Conservation (phyloP, 1,140 invertebrate species). For the Ips typographus region DNA sequence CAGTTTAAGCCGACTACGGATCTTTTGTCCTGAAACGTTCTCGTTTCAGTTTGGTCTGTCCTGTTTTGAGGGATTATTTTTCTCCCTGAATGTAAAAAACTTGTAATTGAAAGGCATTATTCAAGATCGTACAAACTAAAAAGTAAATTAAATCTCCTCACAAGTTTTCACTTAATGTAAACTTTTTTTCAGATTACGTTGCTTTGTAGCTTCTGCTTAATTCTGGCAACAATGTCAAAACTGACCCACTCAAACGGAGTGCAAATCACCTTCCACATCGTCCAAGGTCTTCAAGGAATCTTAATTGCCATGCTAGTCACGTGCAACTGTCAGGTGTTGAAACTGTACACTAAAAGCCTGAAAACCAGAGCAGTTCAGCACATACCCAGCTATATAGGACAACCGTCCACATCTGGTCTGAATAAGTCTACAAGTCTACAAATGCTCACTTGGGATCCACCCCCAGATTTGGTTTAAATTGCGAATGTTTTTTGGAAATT, state of each 20-base stretch:
- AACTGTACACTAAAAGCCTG: slow-evolving; percentile 47
- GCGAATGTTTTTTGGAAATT: no score
- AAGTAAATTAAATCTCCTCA: neutral
- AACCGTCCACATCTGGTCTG: slow-evolving; percentile 26
- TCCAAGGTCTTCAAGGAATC: slow-evolving; percentile 59
- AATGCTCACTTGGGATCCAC: slow-evolving; percentile 49
- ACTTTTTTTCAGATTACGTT: slow-evolving; percentile 46
- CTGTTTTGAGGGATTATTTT: no score
- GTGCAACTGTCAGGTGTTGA: slow-evolving; percentile 62
- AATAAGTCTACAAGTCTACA: slow-evolving; percentile 50
- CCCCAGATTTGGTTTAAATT: slow-evolving; percentile 48
- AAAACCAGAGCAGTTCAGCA: slow-evolving; percentile 40
- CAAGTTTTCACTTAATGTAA: no score
- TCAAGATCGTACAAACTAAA: no score
- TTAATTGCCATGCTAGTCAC: slow-evolving; percentile 64
- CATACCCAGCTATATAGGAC: slow-evolving; percentile 38
- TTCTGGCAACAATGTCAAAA: slow-evolving; percentile 43
- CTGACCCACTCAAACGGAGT: slow-evolving; percentile 45
- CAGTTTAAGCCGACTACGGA: no score
- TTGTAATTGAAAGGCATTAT: no score
- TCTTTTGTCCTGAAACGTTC: no score
- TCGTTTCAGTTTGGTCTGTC: no score
- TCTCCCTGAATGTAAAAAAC: no score
- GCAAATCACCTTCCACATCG: slow-evolving; percentile 56
- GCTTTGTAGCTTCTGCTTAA: slow-evolving; percentile 44